These are phyloP conservation scores for Alces alces DNA, from an alignment of 2,113 vertebrate species.

Conservation along the genomic window DNA sequence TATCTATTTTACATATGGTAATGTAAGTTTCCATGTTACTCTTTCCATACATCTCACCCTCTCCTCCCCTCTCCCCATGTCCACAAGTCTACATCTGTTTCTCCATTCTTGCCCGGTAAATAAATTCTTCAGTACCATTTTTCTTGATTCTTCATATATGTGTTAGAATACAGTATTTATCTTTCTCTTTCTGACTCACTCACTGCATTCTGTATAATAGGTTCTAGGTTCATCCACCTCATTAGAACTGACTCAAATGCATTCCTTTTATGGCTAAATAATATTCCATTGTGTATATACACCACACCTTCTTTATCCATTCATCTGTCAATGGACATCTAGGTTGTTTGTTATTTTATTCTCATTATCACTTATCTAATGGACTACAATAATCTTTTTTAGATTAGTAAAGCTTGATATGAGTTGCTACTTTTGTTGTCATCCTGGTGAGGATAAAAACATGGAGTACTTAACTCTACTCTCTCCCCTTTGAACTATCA, in stretches of 20 bases:
- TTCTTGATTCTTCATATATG: not conserved
- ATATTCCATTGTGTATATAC: not conserved
- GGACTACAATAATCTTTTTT: not conserved
- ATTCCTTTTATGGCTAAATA: not conserved
- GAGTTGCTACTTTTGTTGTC: not conserved
- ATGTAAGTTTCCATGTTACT: not conserved
- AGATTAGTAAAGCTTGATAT: not conserved
- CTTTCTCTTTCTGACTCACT: not conserved
- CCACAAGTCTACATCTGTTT: not conserved
- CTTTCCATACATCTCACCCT: not conserved
- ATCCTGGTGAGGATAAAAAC: not conserved
- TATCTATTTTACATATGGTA: not conserved
- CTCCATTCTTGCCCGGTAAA: not conserved
- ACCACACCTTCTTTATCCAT: not conserved
- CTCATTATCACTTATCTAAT: not conserved
- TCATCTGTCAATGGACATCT: not conserved
- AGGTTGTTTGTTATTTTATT: not conserved
- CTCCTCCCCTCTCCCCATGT: not conserved
- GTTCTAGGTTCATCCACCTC: not conserved
- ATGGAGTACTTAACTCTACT: not conserved
- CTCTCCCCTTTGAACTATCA: not conserved
- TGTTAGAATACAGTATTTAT: not conserved
- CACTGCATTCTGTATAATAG: not conserved
- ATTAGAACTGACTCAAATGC: not conserved
- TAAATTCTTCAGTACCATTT: not conserved